These are phyloP conservation scores for Tiliacea aurago DNA, from an alignment of 2,888 invertebrate genomes.

Conservation along the genomic window DNA sequence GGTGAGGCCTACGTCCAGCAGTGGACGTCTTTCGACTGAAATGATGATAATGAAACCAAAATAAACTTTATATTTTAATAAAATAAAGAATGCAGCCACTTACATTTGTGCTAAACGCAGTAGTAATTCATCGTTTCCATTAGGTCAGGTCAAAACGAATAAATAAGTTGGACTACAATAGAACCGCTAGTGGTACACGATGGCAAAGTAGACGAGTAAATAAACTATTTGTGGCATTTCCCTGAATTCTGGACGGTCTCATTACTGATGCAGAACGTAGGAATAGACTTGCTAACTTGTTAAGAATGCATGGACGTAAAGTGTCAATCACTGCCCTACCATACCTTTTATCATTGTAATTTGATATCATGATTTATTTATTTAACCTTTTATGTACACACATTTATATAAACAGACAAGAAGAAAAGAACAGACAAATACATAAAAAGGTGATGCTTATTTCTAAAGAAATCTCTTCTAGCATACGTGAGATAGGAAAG, in stretches of 20 bases:
- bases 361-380: too few relatives aligned
- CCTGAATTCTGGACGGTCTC: conserved; percentile 27
- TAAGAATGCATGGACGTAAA: conserved; percentile 36
- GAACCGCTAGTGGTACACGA: conserved; percentile 10
- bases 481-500: too few relatives aligned
- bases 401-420: too few relatives aligned
- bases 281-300: background rate
- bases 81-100: background rate
- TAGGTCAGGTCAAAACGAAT: conserved; percentile 31
- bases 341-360: too few relatives aligned
- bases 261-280: conserved; percentile 30
- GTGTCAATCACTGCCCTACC: conserved; percentile 21
- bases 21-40: too few relatives aligned
- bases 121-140: conserved; percentile 26
- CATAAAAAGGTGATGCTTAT: too few relatives aligned
- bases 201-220: conserved; percentile 31
- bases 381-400: too few relatives aligned
- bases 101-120: background rate
- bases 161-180: conserved; percentile 25
- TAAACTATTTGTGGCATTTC: conserved; percentile 49
- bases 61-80: background rate
- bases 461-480: too few relatives aligned
- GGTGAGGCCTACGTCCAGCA: too few relatives aligned
- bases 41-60: too few relatives aligned
- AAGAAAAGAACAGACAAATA: too few relatives aligned